Percentiles rank a stretch among this genome's conserved stretches.
Evolutionary conservation across 2,113 vertebrate species (phyloP).

Genomic region (Conger conger): DNA sequence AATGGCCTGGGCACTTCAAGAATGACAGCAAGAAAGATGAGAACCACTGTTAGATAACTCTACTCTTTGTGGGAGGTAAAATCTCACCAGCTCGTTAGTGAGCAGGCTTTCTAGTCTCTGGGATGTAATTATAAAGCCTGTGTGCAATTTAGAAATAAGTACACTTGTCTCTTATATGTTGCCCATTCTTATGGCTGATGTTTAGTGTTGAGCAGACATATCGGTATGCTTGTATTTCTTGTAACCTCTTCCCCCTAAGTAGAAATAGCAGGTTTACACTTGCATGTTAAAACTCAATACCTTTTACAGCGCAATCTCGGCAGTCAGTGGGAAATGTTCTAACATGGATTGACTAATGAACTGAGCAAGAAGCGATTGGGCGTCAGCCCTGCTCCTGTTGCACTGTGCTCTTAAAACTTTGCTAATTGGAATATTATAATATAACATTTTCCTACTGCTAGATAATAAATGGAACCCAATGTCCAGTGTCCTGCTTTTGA

Average conservation of each 20-base stretch:
- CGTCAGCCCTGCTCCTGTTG: background rate
- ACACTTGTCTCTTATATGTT: background rate
- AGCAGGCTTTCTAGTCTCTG: constrained; percentile 24
- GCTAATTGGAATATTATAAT: constrained; percentile 16
- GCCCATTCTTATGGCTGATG: background rate
- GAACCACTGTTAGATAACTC: constrained; percentile 21
- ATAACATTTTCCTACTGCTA: background rate
- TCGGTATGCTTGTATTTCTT: background rate
- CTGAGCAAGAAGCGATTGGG: background rate
- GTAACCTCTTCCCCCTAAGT: background rate
- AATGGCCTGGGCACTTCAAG: constrained; percentile 34
- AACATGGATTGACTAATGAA: constrained; percentile 23
- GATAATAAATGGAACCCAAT: background rate
- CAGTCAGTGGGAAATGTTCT: constrained; percentile 6
- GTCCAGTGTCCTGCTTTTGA: constrained; percentile 24
- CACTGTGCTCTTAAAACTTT: background rate
- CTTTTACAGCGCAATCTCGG: constrained; percentile 4
- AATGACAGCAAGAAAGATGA: constrained; percentile 40
- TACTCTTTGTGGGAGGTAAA: constrained; percentile 44
- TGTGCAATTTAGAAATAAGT: background rate
- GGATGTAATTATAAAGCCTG: constrained; percentile 33
- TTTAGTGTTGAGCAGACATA: constrained; percentile 14
- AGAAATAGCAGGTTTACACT: constrained; percentile 9
- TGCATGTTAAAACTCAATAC: constrained; percentile 19
- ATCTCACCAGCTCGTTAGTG: constrained; percentile 46